phyloP scores from a whole-genome alignment of 2,888 invertebrate genomes.

The Nemotelus nigrinus region DNA sequence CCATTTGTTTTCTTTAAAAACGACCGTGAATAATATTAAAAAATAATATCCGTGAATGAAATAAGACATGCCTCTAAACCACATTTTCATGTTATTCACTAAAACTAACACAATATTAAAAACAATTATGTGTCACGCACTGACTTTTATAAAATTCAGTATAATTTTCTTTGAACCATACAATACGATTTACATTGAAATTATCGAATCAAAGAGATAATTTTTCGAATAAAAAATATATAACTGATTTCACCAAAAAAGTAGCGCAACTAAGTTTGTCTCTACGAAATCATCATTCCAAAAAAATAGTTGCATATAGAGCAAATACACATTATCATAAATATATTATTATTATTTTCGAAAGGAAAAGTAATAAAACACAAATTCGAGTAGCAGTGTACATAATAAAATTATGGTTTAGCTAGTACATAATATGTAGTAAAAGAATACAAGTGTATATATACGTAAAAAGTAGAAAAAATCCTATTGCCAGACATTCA shows the following conservation, averaged over 20 bases:
- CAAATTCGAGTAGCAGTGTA: conserved; percentile 21
- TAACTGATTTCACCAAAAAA: conserved; percentile 15
- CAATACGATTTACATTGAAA: too few species aligned
- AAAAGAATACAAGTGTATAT: neutral
- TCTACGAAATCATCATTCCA: conserved; percentile 32
- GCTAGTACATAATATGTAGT: conserved; percentile 45
- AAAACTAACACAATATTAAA: conserved; percentile 21
- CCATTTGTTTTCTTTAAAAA: neutral
- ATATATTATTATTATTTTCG: neutral
- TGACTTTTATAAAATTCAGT: too few species aligned
- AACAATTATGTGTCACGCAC: neutral
- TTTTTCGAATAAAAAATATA: neutral
- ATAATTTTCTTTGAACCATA: too few species aligned
- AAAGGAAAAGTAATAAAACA: conserved; percentile 20
- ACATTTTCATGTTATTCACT: conserved; percentile 31
- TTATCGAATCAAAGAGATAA: neutral
- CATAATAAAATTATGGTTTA: conserved; percentile 32
- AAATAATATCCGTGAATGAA: neutral
- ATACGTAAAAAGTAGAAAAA: neutral
- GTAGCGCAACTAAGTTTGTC: conserved; percentile 15
- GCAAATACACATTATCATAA: neutral
- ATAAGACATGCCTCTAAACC: conserved; percentile 40
- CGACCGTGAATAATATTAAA: neutral
- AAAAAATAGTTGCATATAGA: conserved; percentile 34
- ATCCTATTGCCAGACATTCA: conserved; percentile 41